phyloP scores from a whole-genome alignment of 2,797 vertebrate species.

The Scarus forsteni region DNA sequence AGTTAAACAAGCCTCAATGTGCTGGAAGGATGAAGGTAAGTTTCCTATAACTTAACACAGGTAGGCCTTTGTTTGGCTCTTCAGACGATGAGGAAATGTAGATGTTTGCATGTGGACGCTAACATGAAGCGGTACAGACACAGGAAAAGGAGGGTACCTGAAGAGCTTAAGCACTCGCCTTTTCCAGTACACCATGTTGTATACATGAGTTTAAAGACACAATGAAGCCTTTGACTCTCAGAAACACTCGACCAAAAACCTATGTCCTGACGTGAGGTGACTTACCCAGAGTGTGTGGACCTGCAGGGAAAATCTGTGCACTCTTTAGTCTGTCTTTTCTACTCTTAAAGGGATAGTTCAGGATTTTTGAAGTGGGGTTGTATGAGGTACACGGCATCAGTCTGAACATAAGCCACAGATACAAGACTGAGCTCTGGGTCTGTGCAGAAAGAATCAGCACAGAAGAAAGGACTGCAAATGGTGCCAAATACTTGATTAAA shows the following conservation, averaged over 20 bases:
- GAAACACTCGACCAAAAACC: background rate
- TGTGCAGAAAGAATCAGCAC: no score
- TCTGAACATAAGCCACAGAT: no score
- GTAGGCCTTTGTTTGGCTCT: conserved; percentile 71
- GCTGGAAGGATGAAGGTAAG: conserved; percentile 68
- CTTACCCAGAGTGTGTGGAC: background rate
- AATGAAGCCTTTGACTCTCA: conserved; percentile 39
- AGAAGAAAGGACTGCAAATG: no score
- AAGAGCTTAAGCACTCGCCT: conserved; percentile 4
- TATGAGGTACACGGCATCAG: no score
- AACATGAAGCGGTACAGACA: conserved; percentile 40
- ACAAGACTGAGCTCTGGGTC: no score
- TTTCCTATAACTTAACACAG: conserved; percentile 69
- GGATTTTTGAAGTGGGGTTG: no score
- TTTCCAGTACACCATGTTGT: conserved; percentile 27
- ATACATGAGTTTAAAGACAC: conserved; percentile 23
- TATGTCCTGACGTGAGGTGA: no score
- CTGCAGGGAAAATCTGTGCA: background rate
- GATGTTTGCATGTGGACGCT: conserved; percentile 56
- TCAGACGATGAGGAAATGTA: conserved; percentile 59
- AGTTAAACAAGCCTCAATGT: conserved; percentile 62
- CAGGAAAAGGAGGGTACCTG: conserved; percentile 40
- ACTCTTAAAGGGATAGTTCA: no score
- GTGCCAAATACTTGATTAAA: no score
- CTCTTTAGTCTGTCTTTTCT: background rate